phyloP scores from a whole-genome alignment of 2,113 vertebrate genomes.

The Bubo bubo region DNA sequence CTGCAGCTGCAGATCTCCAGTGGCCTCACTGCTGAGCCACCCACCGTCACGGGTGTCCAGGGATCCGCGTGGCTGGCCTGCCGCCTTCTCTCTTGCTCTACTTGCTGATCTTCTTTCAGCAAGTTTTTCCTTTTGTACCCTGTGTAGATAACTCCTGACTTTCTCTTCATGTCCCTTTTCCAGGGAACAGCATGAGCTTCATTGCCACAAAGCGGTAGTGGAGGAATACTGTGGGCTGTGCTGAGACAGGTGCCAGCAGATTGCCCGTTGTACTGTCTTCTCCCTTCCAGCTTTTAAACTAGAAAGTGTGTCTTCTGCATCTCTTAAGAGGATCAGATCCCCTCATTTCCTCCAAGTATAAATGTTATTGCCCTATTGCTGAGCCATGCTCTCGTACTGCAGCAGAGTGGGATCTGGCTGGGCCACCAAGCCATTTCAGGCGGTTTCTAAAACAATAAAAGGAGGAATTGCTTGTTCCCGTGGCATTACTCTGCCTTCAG shows the following conservation, averaged over 20 bases:
- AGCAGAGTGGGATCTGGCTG: background rate
- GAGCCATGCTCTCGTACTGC: background rate
- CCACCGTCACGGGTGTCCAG: background rate
- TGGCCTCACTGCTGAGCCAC: background rate
- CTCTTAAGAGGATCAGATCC: background rate
- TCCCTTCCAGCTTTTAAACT: background rate
- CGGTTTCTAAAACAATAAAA: background rate
- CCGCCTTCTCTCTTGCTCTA: background rate
- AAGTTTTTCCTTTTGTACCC: background rate
- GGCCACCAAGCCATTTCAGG: background rate
- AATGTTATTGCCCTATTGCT: background rate
- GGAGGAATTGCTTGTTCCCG: background rate
- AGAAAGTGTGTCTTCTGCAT: background rate
- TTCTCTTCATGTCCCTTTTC: background rate
- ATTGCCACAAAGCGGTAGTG: background rate
- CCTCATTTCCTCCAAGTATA: background rate
- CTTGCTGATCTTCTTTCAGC: background rate
- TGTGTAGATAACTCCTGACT: background rate
- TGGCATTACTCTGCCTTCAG: background rate
- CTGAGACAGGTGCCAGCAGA: background rate
- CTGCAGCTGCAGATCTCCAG: background rate
- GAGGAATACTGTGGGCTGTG: too few species aligned
- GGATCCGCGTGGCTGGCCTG: background rate
- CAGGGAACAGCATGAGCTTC: background rate
- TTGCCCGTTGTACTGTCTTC: background rate